Evolutionary conservation across 2,888 invertebrate genomes (phyloP), one percentile per base, ranked within the genome.

Genomic region (Adelognathus sp.): DNA sequence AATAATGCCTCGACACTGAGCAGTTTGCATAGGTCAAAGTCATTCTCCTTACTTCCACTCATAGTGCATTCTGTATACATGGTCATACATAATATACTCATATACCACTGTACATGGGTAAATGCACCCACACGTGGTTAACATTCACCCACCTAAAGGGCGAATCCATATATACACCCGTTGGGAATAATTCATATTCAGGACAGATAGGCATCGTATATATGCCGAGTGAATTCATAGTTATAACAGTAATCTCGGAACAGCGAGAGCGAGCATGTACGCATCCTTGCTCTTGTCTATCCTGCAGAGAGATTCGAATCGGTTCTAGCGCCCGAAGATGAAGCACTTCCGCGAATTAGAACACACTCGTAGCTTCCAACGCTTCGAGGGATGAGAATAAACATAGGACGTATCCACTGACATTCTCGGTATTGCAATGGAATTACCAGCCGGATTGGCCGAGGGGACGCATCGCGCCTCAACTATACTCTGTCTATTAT

Each of bases 141-240:
- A 64, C 66, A 52, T 60, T 76, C 71, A 24, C 41, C 71, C 64
- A 60, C 56, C 41, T 27, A 41, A 18, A 41, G 76, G 29, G 60
- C 66, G 54, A 71, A 60, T 71, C 66, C 46, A 66, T 69, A 63
- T 41, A 64, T 36, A n/a, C n/a, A 39, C 39, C 56, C 67, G 73
- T 74, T 74, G 60, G 14, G 61, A 61, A 61, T 63, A 74, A 78
- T 69, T 74, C 77, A 78, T 78, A 72, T 78, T 76, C 71, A 33
- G 60, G 44, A 60, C 33, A 24, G 52, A 11, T 39, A 36, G 54
- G 16, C 29, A 27, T 3, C 31, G 9, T 54, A 61, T 75, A 75
- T 33, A 46, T 16, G 21, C 29, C 18, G 9, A 46, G 52, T 21
- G 54, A 54, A 29, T 46, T 29, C 56, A 16, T 16, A 50, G 58